Base-by-base conservation (phyloP, 2,797 vertebrate species). In the Tenualosa ilisha region DNA sequence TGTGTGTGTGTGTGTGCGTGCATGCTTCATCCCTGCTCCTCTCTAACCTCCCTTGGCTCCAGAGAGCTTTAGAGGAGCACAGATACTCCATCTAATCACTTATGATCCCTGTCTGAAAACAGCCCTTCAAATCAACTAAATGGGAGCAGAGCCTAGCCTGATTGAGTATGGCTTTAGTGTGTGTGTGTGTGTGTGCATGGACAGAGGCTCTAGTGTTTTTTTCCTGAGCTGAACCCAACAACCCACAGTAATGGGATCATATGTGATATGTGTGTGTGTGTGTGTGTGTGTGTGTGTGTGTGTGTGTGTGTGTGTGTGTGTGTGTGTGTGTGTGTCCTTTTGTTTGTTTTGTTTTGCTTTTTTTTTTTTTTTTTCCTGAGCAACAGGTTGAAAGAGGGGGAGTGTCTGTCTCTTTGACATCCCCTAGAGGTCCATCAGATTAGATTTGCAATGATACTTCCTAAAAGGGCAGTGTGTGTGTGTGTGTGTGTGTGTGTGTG, bases 21-120 rank as follows among this genome's bases (percentile, higher is more conserved):
- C 6, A 22, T n/a, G 59, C 7, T 6, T 24, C 59, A n/a, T 6
- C 24, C 61, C 6, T 24, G 1, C 9, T 6, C n/a, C 61, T 63
- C 61, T 65, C 24, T 65, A 26, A 65, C 26, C 63, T 65, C 63
- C 11, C 63, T 31, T 65, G 63, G 24, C 63, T 65, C 63, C 63
- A 26, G 24, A 12, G 26, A 65, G 63, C 24, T 65, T 65, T 31
- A 26, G 24, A 31, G 63, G 26, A 65, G 12, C 63, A 26, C 8
- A 65, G 63, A 65, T 65, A 26, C 63, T 31, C 53, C 22, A 56
- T 43, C 56, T 82, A 31, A 65, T 31, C 26, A 31, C 24, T 65
- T 65, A 26, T 65, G 63, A 65, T 65, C 63, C 63, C 63, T 65
- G 56, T 59, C 56, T 59, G 56, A 59, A 59, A 59, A 59, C 56